Evolutionary conservation across 1,140 invertebrate species (phyloP), one percentile per base, ranked within the genome.

Genomic region (Trigoniulus corallinus): DNA sequence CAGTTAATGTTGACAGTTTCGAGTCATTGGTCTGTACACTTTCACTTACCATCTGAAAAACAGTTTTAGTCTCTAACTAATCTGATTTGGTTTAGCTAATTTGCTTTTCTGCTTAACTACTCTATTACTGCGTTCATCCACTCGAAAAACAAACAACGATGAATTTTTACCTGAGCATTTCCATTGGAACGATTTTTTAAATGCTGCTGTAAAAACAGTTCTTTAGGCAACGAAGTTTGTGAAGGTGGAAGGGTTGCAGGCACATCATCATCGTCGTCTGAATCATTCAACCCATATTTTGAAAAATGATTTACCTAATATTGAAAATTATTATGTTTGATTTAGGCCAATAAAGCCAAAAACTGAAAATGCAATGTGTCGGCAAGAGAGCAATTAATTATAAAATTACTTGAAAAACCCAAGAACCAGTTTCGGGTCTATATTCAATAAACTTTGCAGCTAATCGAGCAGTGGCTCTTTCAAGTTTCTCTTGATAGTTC

Each of bases 401-500:
- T 24, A n/a, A n/a, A n/a, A 20, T 37, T 21, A 84, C 82, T 63
- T 83, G 81, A 66, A 79, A 79, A 40, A 76, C 89, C 94, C 94
- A 98, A 20, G 88, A 92, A 7, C 95, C 95, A 37, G 88, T 95
- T 62, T 88, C 82, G 0, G 92, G 84, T 1, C 87, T 73, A 66
- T 98, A 98, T 61, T 98, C 93, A 15, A 95, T 78, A 63, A 98
- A 98, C 45, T 79, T 78, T 0, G 88, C 88, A 47, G 81, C 80
- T 58, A 95, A 79, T 61, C 87, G 89, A 43, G 78, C 75, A 51
- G 88, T 91, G 2, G 84, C 81, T 45, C 78, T 72, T 39, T 88
- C 78, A 39, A 98, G 64, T 61, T 87, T 89, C 13, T 78, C 81
- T 59, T 88, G 78, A 69, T 91, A 99, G 59, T 88, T 81, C 76